Evolutionary conservation across 2,113 vertebrate genomes (phyloP).

Genomic region (Oostethus manadensis): DNA sequence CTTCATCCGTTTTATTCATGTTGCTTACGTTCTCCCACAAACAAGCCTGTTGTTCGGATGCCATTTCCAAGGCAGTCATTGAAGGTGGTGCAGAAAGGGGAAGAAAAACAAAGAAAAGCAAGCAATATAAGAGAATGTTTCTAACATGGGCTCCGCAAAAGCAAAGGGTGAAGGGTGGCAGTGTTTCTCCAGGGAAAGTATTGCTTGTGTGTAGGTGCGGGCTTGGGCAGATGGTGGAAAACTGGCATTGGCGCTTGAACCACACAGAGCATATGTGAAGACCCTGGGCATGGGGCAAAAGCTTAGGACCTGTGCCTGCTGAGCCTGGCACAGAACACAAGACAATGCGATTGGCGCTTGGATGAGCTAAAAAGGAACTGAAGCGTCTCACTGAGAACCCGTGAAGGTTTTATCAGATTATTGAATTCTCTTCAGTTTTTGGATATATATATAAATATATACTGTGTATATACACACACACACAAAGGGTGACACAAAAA

Average conservation of each 20-base stretch:
- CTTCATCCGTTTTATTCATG: conserved; percentile 62
- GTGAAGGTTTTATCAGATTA: no score
- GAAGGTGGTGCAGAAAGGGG: conserved; percentile 11
- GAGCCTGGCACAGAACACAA: conserved; percentile 57
- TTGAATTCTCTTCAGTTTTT: no score
- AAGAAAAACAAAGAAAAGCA: conserved; percentile 9
- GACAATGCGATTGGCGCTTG: background rate
- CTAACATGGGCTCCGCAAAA: background rate
- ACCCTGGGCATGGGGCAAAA: conserved; percentile 55
- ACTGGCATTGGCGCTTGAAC: conserved; percentile 61
- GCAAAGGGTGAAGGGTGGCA: conserved; percentile 48
- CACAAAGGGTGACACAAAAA: no score
- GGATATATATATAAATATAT: no score
- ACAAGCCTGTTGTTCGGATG: conserved; percentile 45
- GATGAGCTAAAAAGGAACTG: no score
- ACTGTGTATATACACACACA: no score
- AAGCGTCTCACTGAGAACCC: no score
- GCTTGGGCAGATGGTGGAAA: conserved; percentile 72
- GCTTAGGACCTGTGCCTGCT: conserved; percentile 55
- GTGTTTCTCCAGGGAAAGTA: conserved; percentile 48
- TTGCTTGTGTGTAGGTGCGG: conserved; percentile 56
- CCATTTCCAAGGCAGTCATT: conserved; percentile 44
- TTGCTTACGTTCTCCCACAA: no score
- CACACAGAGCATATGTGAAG: conserved; percentile 71
- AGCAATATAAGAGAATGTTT: conserved; percentile 2